Evolutionary conservation across 2,113 vertebrate species (phyloP).

Genomic region (Mustelus asterias): DNA sequence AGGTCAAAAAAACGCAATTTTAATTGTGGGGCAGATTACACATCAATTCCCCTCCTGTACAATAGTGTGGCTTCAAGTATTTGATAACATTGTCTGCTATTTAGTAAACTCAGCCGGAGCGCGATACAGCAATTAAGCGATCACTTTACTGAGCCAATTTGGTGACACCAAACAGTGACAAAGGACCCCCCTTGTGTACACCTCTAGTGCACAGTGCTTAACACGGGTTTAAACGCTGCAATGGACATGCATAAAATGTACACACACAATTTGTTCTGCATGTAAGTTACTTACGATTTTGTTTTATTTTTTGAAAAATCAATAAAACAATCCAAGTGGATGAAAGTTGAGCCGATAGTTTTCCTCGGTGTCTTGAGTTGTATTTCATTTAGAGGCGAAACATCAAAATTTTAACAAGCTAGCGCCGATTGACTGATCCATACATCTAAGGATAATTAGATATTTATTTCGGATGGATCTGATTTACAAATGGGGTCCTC

Average conservation of each 20-base stretch:
- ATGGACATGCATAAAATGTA: background rate
- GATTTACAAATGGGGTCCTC: background rate
- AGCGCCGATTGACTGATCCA: background rate
- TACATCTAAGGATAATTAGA: background rate
- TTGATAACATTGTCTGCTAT: background rate
- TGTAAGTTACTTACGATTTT: slow-evolving; percentile 18
- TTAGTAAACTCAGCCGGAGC: background rate
- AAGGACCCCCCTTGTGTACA: background rate
- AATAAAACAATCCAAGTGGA: slow-evolving; percentile 8
- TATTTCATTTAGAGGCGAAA: background rate
- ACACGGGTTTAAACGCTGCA: background rate
- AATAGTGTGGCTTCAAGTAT: background rate
- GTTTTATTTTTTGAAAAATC: background rate
- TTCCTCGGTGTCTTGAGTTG: background rate
- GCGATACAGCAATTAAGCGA: background rate
- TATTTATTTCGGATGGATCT: background rate
- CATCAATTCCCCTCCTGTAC: background rate
- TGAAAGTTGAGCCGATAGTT: background rate
- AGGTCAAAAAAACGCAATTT: background rate
- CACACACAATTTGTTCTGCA: background rate
- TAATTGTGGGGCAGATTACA: background rate
- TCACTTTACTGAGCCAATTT: background rate
- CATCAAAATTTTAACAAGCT: background rate
- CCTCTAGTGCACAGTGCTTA: background rate
- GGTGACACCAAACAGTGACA: background rate